Base-by-base conservation (phyloP, 2,113 vertebrate genomes). In the Eptesicus fuscus region DNA sequence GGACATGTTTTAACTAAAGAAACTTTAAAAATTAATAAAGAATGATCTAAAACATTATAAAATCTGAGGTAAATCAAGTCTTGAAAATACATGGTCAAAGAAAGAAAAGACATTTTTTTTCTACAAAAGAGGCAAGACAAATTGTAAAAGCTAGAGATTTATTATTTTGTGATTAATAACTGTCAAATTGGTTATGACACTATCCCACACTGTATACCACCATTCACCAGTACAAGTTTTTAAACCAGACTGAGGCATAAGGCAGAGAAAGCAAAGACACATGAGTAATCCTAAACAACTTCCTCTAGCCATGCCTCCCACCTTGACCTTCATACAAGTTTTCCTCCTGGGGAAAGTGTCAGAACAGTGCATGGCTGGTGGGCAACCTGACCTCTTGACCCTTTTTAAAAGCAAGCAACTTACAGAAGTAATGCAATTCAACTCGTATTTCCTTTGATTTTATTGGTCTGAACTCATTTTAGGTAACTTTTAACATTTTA, bases 141-240 rank as follows among this genome's bases (percentile, higher is more conserved):
- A 96, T 79, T 95, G 96, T 98, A 96, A 98, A 98, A 98, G 97
- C 97, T 98, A 97, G 95, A 97, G 96, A 96, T 97, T 98, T 97
- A 98, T 97, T 97, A 97, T 91, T 97, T 97, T 97, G 74, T 96
- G 97, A 96, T 97, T 98, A 97, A 98, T 98, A 97, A 96, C 85
- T 79, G 74, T 95, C 97, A 97, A 95, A 96, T 83, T 96, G 71
- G 93, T 95, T 94, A 97, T 91, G 96, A 98, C 97, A 97, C 97
- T 93, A 95, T 83, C 97, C 97, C 96, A 90, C 79, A 93, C 88
- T 91, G 85, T 77, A 88, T 83, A 92, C 80, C 80, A 88, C 96
- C 95, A 91, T 71, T 96, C 6, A 28, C 92, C 88, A 92, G 93
- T 96, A 98, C 97, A 97, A 96, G 94, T 89, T 96, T 95, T 94